Conservation (phyloP, 2,888 invertebrate genomes). For the Spisula subtruncata region DNA sequence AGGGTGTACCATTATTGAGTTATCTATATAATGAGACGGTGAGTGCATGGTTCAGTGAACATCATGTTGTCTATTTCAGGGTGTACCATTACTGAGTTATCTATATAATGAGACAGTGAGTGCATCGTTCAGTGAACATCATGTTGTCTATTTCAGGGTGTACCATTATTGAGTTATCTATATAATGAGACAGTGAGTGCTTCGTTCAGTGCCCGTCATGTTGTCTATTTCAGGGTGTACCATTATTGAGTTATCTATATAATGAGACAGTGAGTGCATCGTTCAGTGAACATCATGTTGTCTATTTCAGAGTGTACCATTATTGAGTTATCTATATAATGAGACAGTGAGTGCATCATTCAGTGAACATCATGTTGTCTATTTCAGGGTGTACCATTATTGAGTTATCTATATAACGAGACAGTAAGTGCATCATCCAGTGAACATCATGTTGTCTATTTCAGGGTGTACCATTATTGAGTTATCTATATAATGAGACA, state of each 20-base stretch:
- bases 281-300: conserved; percentile 82
- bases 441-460: conserved; percentile 84
- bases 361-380: conserved; percentile 84
- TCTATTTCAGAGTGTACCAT: conserved; percentile 85
- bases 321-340: conserved; percentile 85
- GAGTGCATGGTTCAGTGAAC: conserved; percentile 76
- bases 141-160: conserved; percentile 86
- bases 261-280: conserved; percentile 79
- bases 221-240: conserved; percentile 86
- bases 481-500: conserved; percentile 84
- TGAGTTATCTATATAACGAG: conserved; percentile 85
- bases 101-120: conserved; percentile 83
- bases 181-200: conserved; percentile 82
- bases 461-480: conserved; percentile 85
- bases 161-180: conserved; percentile 84
- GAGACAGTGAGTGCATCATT: conserved; percentile 79
- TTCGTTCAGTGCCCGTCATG: conserved; percentile 81
- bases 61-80: conserved; percentile 87
- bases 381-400: conserved; percentile 84
- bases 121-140: conserved; percentile 78
- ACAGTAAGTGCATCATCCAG: conserved; percentile 78
- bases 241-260: conserved; percentile 85
- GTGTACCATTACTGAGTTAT: conserved; percentile 84
- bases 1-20: conserved; percentile 84
- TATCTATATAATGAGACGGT: conserved; percentile 84